These are phyloP conservation scores for Nycticorax nycticorax DNA, from an alignment of 2,113 vertebrate species.

Conservation along the genomic window DNA sequence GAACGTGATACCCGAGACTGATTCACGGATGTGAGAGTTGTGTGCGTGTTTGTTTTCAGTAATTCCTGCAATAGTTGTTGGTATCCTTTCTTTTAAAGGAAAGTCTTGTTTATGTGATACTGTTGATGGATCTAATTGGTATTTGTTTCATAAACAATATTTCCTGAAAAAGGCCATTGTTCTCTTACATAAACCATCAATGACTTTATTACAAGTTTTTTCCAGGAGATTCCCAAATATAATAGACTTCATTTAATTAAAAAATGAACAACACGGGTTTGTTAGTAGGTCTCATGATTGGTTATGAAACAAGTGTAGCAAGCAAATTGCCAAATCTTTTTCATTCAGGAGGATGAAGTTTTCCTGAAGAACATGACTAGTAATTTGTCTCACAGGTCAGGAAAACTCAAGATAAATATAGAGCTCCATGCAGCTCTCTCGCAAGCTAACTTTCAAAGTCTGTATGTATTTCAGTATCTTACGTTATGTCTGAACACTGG, in stretches of 20 bases:
- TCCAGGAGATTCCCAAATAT: background rate
- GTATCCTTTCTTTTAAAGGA: background rate
- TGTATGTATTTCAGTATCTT: background rate
- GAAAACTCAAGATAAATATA: background rate
- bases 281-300: background rate
- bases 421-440: background rate
- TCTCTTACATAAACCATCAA: background rate
- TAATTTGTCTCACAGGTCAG: background rate
- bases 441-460: background rate
- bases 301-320: background rate
- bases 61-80: background rate
- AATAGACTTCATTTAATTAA: constrained; percentile 25
- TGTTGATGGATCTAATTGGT: background rate
- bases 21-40: background rate
- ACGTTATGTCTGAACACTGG: background rate
- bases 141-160: background rate
- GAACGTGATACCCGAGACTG: background rate
- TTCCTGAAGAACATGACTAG: background rate
- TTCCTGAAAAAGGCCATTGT: constrained; percentile 6
- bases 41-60: background rate
- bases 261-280: background rate
- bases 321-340: background rate
- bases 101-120: background rate
- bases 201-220: background rate
- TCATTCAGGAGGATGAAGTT: background rate